Evolutionary conservation across 2,888 invertebrate species (phyloP).

Genomic region (Parnassius apollo): DNA sequence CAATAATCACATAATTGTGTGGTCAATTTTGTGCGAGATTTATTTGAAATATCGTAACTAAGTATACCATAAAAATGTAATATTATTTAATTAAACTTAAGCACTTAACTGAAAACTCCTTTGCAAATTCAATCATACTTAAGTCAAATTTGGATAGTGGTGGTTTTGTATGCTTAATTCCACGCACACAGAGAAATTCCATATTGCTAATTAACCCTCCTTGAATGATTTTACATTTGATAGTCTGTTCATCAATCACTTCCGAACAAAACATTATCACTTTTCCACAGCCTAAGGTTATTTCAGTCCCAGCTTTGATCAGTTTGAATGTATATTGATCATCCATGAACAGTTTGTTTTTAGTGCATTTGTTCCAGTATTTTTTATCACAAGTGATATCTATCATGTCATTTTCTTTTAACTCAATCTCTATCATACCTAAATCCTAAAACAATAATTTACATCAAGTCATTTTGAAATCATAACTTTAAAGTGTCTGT

Average conservation of each 20-base stretch:
- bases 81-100: not conserved
- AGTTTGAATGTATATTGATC: conserved; percentile 42
- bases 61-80: no score
- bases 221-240: conserved; percentile 44
- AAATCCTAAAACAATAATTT: conserved; percentile 7
- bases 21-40: no score
- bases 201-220: conserved; percentile 40
- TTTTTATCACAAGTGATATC: conserved; percentile 42
- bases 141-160: conserved; percentile 45
- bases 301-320: conserved; percentile 43
- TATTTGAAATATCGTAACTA: no score
- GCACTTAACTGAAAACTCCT: conserved; percentile 44
- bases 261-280: conserved; percentile 44
- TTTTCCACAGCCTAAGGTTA: conserved; percentile 44
- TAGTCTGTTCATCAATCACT: conserved; percentile 36
- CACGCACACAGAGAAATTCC: conserved; percentile 44
- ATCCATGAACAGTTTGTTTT: conserved; percentile 47
- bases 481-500: no score
- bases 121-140: conserved; percentile 47
- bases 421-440: conserved; percentile 14
- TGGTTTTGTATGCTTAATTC: conserved; percentile 42
- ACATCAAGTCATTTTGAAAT: no score
- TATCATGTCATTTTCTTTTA: conserved; percentile 35
- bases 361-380: conserved; percentile 45
- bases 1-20: no score